phyloP scores from a whole-genome alignment of 2,797 vertebrate species.

The Hydrocynus forskahlii region DNA sequence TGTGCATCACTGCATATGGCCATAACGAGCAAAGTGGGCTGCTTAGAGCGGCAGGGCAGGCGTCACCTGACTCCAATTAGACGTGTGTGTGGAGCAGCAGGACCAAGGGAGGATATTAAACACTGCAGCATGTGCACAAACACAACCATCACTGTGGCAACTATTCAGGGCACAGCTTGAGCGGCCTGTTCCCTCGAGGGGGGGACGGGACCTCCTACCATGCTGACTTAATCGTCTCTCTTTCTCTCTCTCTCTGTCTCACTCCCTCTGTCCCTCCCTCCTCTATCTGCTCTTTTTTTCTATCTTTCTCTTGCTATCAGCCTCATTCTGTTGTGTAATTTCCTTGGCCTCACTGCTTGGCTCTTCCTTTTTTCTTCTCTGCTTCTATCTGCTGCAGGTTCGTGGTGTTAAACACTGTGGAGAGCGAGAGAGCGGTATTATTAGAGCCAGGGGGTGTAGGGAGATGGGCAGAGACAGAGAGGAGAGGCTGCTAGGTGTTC shows the following conservation, averaged over 20 bases:
- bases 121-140: slow-evolving; percentile 68
- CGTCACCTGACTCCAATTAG: slow-evolving; percentile 66
- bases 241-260: slow-evolving; percentile 11
- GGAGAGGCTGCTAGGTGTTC: slow-evolving; percentile 1
- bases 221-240: slow-evolving; percentile 27
- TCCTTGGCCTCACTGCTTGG: not conserved
- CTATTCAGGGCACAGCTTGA: slow-evolving; percentile 55
- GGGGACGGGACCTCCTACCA: slow-evolving; percentile 13
- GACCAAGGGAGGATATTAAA: slow-evolving; percentile 68
- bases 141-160: slow-evolving; percentile 71
- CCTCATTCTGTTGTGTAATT: not conserved
- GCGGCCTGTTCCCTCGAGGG: slow-evolving; percentile 34
- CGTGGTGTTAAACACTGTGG: not conserved
- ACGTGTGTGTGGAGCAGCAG: slow-evolving; percentile 58
- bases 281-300: slow-evolving; percentile 1
- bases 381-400: not conserved
- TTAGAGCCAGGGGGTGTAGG: slow-evolving; percentile 18
- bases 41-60: slow-evolving; percentile 16
- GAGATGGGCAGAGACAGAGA: slow-evolving; percentile 5
- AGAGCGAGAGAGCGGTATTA: slow-evolving; percentile 17
- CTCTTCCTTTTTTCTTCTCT: not conserved
- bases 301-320: not conserved
- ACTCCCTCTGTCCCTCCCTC: not conserved
- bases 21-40: slow-evolving; percentile 10
- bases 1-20: slow-evolving; percentile 22